A percentile compares a stretch with the other conserved stretches of the same genome.
These are phyloP conservation scores for Hippocampus guttulatus DNA, from an alignment of 2,113 vertebrate species.

Conservation along the genomic window DNA sequence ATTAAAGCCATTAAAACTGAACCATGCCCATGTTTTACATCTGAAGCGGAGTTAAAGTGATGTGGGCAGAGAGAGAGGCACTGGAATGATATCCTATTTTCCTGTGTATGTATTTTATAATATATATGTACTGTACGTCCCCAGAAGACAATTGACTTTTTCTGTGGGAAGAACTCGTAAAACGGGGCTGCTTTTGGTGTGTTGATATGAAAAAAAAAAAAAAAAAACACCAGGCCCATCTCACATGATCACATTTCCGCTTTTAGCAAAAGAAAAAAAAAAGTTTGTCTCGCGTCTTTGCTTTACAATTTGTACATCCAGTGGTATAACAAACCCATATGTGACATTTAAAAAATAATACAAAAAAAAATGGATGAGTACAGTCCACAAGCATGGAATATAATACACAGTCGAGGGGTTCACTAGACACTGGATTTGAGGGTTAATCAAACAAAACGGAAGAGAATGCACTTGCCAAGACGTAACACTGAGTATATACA, in stretches of 20 bases:
- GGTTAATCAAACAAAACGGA: constrained; percentile 52
- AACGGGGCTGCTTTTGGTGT: constrained; percentile 12
- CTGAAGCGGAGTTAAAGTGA: constrained; percentile 70
- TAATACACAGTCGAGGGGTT: constrained; percentile 59
- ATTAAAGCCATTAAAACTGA: constrained; percentile 78
- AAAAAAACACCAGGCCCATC: constrained; percentile 48
- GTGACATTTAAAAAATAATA: constrained; percentile 25
- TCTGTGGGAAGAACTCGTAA: constrained; percentile 55
- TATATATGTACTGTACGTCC: constrained; percentile 4
- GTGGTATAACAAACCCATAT: constrained; percentile 66
- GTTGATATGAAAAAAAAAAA: not conserved
- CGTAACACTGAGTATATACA: constrained; percentile 94
- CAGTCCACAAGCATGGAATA: constrained; percentile 76
- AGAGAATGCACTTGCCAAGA: constrained; percentile 83
- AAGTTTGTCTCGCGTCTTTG: constrained; percentile 55
- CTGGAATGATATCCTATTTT: constrained; percentile 65
- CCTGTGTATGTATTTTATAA: constrained; percentile 16
- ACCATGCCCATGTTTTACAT: constrained; percentile 76
- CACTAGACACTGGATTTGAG: constrained; percentile 63
- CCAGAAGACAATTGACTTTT: constrained; percentile 22
- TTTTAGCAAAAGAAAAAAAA: constrained; percentile 54
- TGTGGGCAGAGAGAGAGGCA: constrained; percentile 63
- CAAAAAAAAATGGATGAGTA: constrained; percentile 1
- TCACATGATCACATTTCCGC: constrained; percentile 61
- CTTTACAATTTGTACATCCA: constrained; percentile 77